These are phyloP conservation scores for Bombyx huttoni DNA, from an alignment of 2,888 invertebrate genomes.

Conservation along the genomic window DNA sequence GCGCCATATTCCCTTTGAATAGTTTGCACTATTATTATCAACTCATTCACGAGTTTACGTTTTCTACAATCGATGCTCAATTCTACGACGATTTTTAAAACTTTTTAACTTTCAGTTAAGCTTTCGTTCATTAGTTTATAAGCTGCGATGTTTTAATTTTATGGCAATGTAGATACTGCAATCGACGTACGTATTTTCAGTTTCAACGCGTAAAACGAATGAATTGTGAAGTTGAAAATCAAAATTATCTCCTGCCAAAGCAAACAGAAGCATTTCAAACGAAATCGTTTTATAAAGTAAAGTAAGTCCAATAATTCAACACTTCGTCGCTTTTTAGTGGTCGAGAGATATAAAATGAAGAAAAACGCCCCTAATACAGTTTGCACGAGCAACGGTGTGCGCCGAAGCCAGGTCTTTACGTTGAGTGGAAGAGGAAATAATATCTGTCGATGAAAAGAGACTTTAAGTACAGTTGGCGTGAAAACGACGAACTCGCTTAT, in stretches of 20 bases:
- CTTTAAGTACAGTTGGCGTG: constrained; percentile 26
- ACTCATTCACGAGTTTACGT: no score
- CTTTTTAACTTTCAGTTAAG: no score
- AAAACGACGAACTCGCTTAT: constrained; percentile 29
- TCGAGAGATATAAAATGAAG: constrained; percentile 56
- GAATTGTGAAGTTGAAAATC: constrained; percentile 30
- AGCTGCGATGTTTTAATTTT: no score
- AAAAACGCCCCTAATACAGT: constrained; percentile 66
- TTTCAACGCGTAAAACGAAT: constrained; percentile 10
- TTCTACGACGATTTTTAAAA: no score
- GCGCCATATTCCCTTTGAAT: no score
- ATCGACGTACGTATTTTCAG: no score
- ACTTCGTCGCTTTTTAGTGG: constrained; percentile 52
- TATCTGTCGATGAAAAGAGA: constrained; percentile 38
- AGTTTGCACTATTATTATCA: no score
- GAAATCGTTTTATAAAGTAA: constrained; percentile 63
- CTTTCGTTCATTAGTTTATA: no score
- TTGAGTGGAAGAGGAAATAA: constrained; percentile 39
- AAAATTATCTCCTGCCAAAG: constrained; percentile 41
- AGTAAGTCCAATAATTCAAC: constrained; percentile 66
- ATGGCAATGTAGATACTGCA: no score
- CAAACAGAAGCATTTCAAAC: constrained; percentile 50
- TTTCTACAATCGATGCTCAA: no score
- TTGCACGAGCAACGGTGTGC: constrained; percentile 45
- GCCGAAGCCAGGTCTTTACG: constrained; percentile 38